phyloP scores from a whole-genome alignment of 2,888 invertebrate species.

The Willowsia nigromaculata region DNA sequence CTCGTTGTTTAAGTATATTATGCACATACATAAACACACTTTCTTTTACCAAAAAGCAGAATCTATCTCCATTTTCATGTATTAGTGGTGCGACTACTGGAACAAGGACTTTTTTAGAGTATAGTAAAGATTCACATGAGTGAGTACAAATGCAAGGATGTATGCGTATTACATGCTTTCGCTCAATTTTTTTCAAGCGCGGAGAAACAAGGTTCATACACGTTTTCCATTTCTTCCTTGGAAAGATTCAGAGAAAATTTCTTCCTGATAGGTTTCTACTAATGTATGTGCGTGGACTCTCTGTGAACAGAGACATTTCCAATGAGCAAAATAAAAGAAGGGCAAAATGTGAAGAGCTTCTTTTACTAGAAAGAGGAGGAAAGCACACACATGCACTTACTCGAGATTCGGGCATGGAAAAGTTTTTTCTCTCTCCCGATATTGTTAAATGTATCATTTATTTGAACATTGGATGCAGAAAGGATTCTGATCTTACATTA shows the following conservation, averaged over 20 bases:
- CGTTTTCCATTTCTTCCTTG: conserved; percentile 8
- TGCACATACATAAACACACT: conserved; percentile 28
- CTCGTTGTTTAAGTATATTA: not conserved
- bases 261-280: conserved; percentile 13
- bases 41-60: conserved; percentile 1
- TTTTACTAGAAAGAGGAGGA: not conserved
- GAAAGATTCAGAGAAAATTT: conserved; percentile 18
- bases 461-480: conserved; percentile 52
- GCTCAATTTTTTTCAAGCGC: conserved; percentile 18
- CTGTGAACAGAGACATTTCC: conserved; percentile 17
- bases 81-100: not conserved
- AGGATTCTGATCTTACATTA: conserved; percentile 11
- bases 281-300: not conserved
- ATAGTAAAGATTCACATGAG: not conserved
- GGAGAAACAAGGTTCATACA: not conserved
- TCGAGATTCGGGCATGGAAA: not conserved
- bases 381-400: not conserved
- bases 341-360: not conserved
- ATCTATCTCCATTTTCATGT: not conserved
- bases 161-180: conserved; percentile 16
- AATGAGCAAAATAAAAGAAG: not conserved
- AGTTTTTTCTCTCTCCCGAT: conserved; percentile 1
- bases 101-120: too few relatives aligned
- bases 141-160: conserved; percentile 13
- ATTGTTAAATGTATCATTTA: conserved; percentile 61